A percentile compares a stretch with the other conserved stretches of the same genome.
These are phyloP conservation scores for Oreohelix idahoensis DNA, from an alignment of 1,140 invertebrate genomes.

Conservation along the genomic window DNA sequence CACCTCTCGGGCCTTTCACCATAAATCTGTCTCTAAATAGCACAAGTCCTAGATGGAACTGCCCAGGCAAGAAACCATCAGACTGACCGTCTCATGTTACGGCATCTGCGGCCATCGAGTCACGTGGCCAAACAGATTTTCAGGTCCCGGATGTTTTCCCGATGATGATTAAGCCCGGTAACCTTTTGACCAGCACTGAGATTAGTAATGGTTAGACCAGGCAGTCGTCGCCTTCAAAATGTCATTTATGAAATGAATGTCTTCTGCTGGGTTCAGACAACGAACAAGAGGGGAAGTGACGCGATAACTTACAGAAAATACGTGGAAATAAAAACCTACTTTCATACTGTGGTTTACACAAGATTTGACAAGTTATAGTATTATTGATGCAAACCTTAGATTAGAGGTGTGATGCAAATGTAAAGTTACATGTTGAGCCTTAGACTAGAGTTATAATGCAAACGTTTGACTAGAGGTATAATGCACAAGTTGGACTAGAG, in stretches of 20 bases:
- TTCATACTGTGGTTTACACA: too few species aligned
- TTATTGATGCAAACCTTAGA: too few species aligned
- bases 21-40: background rate
- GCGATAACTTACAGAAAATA: too few species aligned
- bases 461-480: too few species aligned
- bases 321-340: too few species aligned
- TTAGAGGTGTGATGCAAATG: too few species aligned
- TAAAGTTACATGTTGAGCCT: too few species aligned
- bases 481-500: too few species aligned
- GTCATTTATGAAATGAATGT: background rate
- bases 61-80: background rate
- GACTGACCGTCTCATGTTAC: constrained; percentile 1
- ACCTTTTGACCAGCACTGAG: constrained; percentile 1
- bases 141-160: background rate
- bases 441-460: too few species aligned
- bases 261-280: too few species aligned
- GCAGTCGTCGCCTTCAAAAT: background rate
- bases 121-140: background rate
- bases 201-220: constrained; percentile 2
- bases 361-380: too few species aligned
- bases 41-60: background rate
- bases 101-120: background rate
- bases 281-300: too few species aligned
- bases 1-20: background rate
- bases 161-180: background rate